Evolutionary conservation across 2,888 invertebrate species (phyloP), one percentile per base, ranked within the genome.

Genomic region (Campoplex capitator): DNA sequence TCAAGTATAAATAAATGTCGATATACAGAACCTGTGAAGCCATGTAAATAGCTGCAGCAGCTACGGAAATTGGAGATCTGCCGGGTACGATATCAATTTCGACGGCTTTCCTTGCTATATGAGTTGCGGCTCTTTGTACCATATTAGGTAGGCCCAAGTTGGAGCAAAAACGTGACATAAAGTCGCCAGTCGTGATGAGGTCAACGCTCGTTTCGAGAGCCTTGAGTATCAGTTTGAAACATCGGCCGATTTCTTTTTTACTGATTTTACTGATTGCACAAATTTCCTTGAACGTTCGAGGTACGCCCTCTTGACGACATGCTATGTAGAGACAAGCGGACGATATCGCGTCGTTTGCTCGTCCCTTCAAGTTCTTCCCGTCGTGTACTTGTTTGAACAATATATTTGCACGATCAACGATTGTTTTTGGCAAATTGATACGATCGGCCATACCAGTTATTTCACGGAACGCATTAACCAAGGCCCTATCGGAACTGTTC

Each of bases 21-120:
- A 73, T 73, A 51, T 48, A 73, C 70, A 87, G 89, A 92, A 97
- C 98, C 95, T 99, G 99, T 18, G 99, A 99, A 2, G 99, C 99
- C 99, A 99, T 99, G 93, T 99, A 99, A 92, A 99, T 99, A 79
- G 99, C 99, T 73, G 99, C 99, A 9, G 99, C 99, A 0, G 99
- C 99, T 0, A 99, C 99, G 0, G 99, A 99, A 89, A 99, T 99
- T 0, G 99, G 99, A 83, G 99, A 99, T 92, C 99, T 96, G 8
- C 99, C 99, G 62, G 99, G 98, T 11, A 99, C 99, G 91, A 99
- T 98, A 93, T 99, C 99, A 95, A 99, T 95, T 93, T 99, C 99
- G 0, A 99, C 99, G 3, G 99, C 99, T 93, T 98, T 98, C 92
- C 98, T 96, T 0, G 99, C 99, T 92, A 99, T 99, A 92, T 98